Evolutionary conservation across 2,113 vertebrate species (phyloP).

Genomic region (Oreochromis tanganicae): DNA sequence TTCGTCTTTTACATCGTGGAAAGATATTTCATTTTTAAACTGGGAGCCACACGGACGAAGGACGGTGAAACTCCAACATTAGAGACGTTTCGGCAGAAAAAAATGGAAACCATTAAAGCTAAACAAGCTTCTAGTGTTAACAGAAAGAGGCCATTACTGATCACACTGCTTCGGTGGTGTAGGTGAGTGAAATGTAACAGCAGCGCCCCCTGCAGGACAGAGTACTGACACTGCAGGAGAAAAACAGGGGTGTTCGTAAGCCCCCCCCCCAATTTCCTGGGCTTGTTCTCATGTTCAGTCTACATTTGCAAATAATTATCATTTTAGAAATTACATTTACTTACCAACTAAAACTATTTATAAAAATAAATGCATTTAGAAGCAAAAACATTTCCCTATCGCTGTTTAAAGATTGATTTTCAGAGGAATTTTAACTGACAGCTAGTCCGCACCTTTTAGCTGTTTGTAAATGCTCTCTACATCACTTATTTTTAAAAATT

Average conservation of each 20-base stretch:
- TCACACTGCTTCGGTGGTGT: not conserved
- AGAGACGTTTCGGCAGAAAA: fast-evolving
- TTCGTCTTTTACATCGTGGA: not conserved
- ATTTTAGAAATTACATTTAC: not conserved
- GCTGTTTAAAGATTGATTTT: not conserved
- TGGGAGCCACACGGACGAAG: not conserved
- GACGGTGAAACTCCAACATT: not conserved
- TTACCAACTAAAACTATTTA: not conserved
- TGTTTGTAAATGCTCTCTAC: not conserved
- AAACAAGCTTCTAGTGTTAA: not conserved
- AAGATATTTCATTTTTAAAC: not conserved
- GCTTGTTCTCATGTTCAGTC: not conserved
- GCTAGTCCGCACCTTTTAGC: fast-evolving
- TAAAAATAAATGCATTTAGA: not conserved
- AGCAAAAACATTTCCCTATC: not conserved
- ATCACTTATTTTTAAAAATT: not conserved
- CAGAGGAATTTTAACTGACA: not conserved
- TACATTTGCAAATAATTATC: not conserved
- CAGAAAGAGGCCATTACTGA: not conserved
- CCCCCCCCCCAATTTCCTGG: fast-evolving
- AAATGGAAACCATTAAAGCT: not conserved
- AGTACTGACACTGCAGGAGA: not conserved
- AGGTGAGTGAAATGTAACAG: fast-evolving
- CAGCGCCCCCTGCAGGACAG: conserved; percentile 9
- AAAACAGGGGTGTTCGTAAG: not conserved